Percentiles rank a stretch among this genome's conserved stretches.
Conservation (phyloP, 2,113 vertebrate species). For the Oryzias melastigma region DNA sequence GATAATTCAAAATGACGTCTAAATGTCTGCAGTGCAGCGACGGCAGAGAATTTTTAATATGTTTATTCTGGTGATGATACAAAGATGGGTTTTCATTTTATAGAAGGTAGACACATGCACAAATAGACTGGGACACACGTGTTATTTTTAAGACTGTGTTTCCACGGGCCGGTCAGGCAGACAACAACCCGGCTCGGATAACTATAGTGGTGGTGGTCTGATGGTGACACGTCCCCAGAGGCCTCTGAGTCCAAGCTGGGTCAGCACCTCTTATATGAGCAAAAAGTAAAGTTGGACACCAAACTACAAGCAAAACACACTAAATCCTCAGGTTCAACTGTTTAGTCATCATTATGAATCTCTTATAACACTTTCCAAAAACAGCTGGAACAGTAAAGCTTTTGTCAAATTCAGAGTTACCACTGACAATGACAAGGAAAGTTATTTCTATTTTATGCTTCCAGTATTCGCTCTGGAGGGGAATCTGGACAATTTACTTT, state of each 20-base stretch:
- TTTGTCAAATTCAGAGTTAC: no score
- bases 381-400: no score
- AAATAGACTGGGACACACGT: neutral
- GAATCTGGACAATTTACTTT: no score
- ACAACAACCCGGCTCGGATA: conserved; percentile 63
- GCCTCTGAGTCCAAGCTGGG: conserved; percentile 32
- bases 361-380: no score
- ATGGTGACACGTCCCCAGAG: conserved; percentile 35
- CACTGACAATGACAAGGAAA: no score
- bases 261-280: conserved; percentile 31
- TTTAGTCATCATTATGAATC: neutral
- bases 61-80: neutral
- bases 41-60: conserved; percentile 43
- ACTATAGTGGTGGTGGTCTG: conserved; percentile 53
- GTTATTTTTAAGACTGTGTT: conserved; percentile 61
- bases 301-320: conserved; percentile 10
- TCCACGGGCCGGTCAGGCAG: conserved; percentile 45
- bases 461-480: no score
- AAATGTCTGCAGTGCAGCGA: conserved; percentile 18
- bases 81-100: neutral
- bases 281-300: conserved; percentile 9
- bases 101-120: conserved; percentile 8
- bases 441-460: no score
- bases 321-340: neutral
- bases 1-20: conserved; percentile 44